phyloP scores from a whole-genome alignment of 2,888 invertebrate genomes.

The Limnephilus auricula region DNA sequence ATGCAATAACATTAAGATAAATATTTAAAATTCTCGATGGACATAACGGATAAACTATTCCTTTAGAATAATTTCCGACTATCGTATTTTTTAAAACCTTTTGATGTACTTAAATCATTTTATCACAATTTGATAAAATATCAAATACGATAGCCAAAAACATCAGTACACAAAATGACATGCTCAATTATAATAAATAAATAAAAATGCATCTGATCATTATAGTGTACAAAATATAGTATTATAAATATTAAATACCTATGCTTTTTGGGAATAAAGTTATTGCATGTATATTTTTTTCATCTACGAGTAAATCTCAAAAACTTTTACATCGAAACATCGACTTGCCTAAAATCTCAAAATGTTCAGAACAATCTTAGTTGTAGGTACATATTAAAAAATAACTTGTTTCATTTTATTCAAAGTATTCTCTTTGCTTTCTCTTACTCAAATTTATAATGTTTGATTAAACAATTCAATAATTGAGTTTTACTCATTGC shows the following conservation, averaged over 20 bases:
- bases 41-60: slow-evolving; percentile 17
- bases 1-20: slow-evolving; percentile 23
- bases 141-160: slow-evolving; percentile 33
- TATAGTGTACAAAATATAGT: neutral
- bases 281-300: neutral
- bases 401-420: neutral
- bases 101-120: slow-evolving; percentile 14
- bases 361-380: neutral
- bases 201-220: neutral
- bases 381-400: neutral
- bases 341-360: neutral
- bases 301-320: neutral
- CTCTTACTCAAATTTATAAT: no score
- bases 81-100: slow-evolving; percentile 9
- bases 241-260: neutral
- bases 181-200: neutral
- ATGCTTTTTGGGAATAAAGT: neutral
- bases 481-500: neutral
- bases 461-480: neutral
- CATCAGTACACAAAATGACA: neutral
- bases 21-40: neutral
- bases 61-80: neutral
- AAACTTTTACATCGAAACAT: neutral
- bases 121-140: slow-evolving; percentile 21
- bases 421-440: neutral